Evolutionary conservation across 2,888 invertebrate species (phyloP).

Genomic region (Papilio elwesi): DNA sequence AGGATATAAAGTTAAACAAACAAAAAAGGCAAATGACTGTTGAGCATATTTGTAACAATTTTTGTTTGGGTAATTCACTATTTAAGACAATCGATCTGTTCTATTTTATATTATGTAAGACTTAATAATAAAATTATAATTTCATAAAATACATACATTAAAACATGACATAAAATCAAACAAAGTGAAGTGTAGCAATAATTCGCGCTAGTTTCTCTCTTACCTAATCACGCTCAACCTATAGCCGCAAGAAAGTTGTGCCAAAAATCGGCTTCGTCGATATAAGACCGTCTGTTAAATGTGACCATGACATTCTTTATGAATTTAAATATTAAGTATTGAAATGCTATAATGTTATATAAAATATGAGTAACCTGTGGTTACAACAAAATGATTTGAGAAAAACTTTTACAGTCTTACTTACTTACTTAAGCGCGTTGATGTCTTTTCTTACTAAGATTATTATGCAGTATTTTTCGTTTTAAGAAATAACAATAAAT

Average conservation of each 20-base stretch:
- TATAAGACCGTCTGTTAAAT: slow-evolving; percentile 35
- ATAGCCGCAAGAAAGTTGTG: slow-evolving; percentile 53
- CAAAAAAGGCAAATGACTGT: too few relatives aligned
- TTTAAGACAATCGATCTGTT: too few relatives aligned
- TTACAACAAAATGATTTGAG: background rate
- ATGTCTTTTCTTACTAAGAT: slow-evolving; percentile 49
- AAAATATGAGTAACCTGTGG: background rate
- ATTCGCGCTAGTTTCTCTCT: slow-evolving; percentile 67
- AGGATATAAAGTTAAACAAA: too few relatives aligned
- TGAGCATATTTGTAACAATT: too few relatives aligned
- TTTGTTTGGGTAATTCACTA: too few relatives aligned
- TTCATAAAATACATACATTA: background rate
- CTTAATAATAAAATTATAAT: background rate
- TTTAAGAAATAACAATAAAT: too few relatives aligned
- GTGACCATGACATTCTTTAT: slow-evolving; percentile 43
- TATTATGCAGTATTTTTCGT: background rate
- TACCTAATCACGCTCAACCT: slow-evolving; percentile 67
- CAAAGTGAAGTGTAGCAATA: slow-evolving; percentile 60
- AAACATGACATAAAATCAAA: slow-evolving; percentile 44
- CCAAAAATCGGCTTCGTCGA: slow-evolving; percentile 39
- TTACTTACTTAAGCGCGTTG: slow-evolving; percentile 46
- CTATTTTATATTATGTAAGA: background rate
- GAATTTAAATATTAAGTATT: background rate
- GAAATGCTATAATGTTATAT: background rate
- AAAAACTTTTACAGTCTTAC: background rate